Base-by-base conservation (phyloP, 1,140 invertebrate species). In the Halotydeus destructor region DNA sequence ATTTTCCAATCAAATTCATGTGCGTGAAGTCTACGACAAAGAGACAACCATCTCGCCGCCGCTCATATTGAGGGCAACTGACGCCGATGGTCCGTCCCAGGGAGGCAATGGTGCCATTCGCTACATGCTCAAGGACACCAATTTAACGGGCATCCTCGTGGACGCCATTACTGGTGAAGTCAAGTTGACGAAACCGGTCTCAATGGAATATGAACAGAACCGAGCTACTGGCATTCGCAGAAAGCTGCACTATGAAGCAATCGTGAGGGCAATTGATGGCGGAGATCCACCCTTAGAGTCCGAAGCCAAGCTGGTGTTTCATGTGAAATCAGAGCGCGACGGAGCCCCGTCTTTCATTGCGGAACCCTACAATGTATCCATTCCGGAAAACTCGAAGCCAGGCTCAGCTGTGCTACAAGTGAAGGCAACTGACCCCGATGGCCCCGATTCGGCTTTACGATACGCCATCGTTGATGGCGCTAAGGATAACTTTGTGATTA, bases 401-500 rank as follows among this genome's bases (percentile, higher is more conserved):
- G 78, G 77, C 80, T 78, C 49, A 32, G 33, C 46, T 12, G 48
- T 52, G 8, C 51, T 51, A 24, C 51, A 50, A 24, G 70, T 44
- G 62, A 69, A 27, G 73, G 57, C 51, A 2, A 44, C 38, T 16
- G 56, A 84, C 58, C 78, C 78, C 0, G 49, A 49, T 38, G 76
- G 76, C 0, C 60, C 74, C 5, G 74, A 79, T 53, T 66, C 68
- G 48, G 55, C 73, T 18, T 52, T 81, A 0, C 68, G 68, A 1
- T 82, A 82, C 55, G 69, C 71, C 44, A 76, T 83, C 35, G 68
- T 70, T 5, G 66, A 64, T 31, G 79, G 78, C 5, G 70, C 74
- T 8, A 75, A 72, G 46, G 79, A 82, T 45, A 80, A 80, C 52
- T 84, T 84, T 56, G 64, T 71, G 9, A 74, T 83, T 16, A 66